Evolutionary conservation across 2,888 invertebrate genomes (phyloP), one percentile per base, ranked within the genome.

Genomic region (Thereva nobilitata): DNA sequence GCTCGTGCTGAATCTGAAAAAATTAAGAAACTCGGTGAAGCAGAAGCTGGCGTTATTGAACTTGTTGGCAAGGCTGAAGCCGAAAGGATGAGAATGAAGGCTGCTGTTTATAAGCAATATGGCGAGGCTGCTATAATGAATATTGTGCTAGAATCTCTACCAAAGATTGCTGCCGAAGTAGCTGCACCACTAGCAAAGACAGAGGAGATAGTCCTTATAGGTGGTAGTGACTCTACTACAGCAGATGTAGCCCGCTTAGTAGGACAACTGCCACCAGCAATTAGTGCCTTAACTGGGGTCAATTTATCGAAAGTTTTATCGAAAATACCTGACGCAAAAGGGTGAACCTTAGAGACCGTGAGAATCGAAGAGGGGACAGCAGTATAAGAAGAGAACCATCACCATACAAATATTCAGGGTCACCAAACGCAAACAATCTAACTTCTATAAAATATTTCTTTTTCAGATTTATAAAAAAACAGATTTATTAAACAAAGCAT

Each of bases 91-190:
- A 86, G 91, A 74, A 89, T 95, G 82, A 97, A 96, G 82, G 97
- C 97, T 2, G 87, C 89, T 67, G 95, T 97, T 67, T 97, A 96
- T 84, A 95, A 94, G 81, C 92, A 94, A 82, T 98, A 97, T 76
- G 97, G 96, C 69, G 94, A 97, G 70, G 97, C 97, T 34, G 97
- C 97, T 71, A 90, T 97, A 75, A 91, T 97, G 87, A 90, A 91
- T 72, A 87, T 97, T 69, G 94, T 96, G 35, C 84, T 97, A 56
- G 96, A 96, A 76, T 92, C 96, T 6, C 83, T 97, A 82, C 97
- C 97, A 44, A 95, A 96, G 95, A 95, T 97, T 82, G 97, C 97
- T 67, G 97, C 97, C 9, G 97, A 97, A 85, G 89, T 97, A 9
- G 88, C 97, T 0, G 96, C 97, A 0, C 97, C 97, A 1, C 84